Base-by-base conservation (phyloP, 2,888 invertebrate species). In the Leptinotarsa rubiginosa region DNA sequence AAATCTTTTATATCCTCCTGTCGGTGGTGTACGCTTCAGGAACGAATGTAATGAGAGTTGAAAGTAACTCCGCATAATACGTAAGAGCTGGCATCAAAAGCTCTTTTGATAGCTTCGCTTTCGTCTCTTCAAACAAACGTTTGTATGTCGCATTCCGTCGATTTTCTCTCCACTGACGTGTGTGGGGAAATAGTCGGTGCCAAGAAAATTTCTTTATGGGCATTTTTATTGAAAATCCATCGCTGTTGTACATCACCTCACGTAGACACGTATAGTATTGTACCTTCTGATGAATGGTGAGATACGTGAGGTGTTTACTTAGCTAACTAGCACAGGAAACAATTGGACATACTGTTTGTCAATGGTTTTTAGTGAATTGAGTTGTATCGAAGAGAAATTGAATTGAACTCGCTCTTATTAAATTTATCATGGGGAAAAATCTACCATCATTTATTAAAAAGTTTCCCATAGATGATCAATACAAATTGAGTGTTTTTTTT, bases 231-330 rank as follows among this genome's bases (percentile, higher is more conserved):
- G 77, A 76, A 80, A 80, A 80, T 80, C 75, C 69, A 56, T 69
- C 52, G 59, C 69, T 65, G 65, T 73, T 73, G 65, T 69, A 69
- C 76, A 75, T 73, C 79, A 79, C 75, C 78, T 81, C 81, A 79
- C 81, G 81, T 81, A 78, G 65, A 73, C 81, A 79, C 81, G 81
- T 81, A 78, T 65, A 73, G 74, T 76, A 80, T 80, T 80, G 81
- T 79, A 77, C 74, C 74, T 78, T 70, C 76, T 81, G 81, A 81
- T 79, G 81, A 81, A 81, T 80, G 78, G 81, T 75, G 73, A 56
- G 72, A 69, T 74, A 80, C 81, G 81, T 81, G 81, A 77, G 74
- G 52, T 62, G 77, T 78, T 77, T 81, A 75, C 81, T 72, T 77
- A 65, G 56, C 65, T 72, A 65, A 74, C 76, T 65, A 74, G 74